phyloP scores from a whole-genome alignment of 1,140 invertebrate genomes.

The Drosophila tani region DNA sequence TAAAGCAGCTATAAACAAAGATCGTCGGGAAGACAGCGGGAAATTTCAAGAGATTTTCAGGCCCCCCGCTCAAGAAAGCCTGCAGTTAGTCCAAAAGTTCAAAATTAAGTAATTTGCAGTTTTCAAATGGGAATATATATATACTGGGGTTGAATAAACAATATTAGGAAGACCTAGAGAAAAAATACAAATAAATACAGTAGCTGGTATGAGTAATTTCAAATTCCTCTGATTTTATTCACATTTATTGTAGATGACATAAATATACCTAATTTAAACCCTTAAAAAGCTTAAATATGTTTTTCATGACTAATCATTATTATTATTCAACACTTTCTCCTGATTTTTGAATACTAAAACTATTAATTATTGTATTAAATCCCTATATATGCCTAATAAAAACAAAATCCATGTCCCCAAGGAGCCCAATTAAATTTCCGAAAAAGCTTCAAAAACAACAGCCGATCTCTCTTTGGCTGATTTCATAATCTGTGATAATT shows the following conservation, averaged over 20 bases:
- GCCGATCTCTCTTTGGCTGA: conserved; percentile 39
- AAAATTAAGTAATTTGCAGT: neutral
- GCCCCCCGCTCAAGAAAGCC: neutral
- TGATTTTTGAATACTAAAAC: neutral
- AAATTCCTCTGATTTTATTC: neutral
- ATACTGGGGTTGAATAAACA: neutral
- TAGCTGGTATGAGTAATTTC: neutral
- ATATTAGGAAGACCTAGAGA: neutral
- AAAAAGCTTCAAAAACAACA: conserved; percentile 7
- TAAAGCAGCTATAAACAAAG: conserved; percentile 71
- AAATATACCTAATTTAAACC: neutral
- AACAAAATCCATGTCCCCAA: conserved; percentile 6
- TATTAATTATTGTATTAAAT: neutral
- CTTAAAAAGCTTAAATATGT: neutral
- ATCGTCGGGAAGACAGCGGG: conserved; percentile 29
- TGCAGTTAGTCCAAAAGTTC: neutral
- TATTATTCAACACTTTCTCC: too few species aligned
- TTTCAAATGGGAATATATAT: neutral
- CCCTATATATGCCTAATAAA: conserved; percentile 15
- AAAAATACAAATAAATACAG: neutral
- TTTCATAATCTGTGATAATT: conserved; percentile 75
- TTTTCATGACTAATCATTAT: neutral
- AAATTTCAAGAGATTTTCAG: conserved; percentile 45
- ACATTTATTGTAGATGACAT: too few species aligned
- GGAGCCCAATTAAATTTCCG: neutral